Evolutionary conservation across 2,113 vertebrate genomes (phyloP), one percentile per base, ranked within the genome.

Genomic region (Phyllostomus hastatus): DNA sequence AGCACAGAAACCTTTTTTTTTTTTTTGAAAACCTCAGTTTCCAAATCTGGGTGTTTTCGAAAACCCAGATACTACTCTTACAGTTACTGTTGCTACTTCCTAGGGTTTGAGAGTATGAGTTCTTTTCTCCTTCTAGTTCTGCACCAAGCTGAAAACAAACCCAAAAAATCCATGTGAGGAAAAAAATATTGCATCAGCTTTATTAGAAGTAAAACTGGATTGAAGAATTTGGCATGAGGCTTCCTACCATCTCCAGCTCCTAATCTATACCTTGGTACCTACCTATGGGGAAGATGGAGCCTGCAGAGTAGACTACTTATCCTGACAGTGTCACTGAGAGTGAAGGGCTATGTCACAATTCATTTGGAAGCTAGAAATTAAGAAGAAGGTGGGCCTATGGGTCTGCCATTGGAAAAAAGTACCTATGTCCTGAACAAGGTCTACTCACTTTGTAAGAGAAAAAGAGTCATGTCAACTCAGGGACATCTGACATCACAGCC

Each of bases 111-210:
- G 20, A 94, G 31, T 20, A 3, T 85, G 31, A 78, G 38, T 88
- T 59, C 9, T 81, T 95, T 94, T 88, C 59, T 95, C 4, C 54
- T 80, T 70, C n/a, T 43, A 57, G n/a, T 94, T 95, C 41, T 67
- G 46, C 82, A 88, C 88, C 61, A 97, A 96, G 96, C n/a, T 80
- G 50, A 88, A 12, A 73, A 78, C 38, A 57, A 85, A 85, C 24
- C 82, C 11, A 28, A 41, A 66, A 92, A 94, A 61, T 4, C 35
- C 59, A 61, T n/a, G 7, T 84, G 20, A 70, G 33, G 33, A 90
- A 70, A 10, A 92, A 92, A 91, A 72, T 87, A 19, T 80, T 4
- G 7, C 33, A 76, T 84, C 41, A 41, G 52, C n/a, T 66, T 95
- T 85, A 84, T 94, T 75, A 84, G 38, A 72, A 20, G 35, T 57